These are phyloP conservation scores for Tipula helvola DNA, from an alignment of 2,888 invertebrate species.

Conservation along the genomic window DNA sequence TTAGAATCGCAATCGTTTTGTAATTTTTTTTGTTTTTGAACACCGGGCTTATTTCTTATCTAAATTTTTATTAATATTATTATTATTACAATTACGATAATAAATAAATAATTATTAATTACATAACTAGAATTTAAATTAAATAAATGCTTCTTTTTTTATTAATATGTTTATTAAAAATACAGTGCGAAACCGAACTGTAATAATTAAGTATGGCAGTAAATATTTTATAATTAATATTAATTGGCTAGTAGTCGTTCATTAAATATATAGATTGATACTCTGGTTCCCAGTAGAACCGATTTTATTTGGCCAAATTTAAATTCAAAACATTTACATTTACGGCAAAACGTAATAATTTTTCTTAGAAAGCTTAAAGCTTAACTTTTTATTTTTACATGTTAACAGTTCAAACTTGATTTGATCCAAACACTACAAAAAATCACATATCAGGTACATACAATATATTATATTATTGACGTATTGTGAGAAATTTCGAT, in stretches of 20 bases:
- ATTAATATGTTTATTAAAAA: background rate
- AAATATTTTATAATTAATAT: background rate
- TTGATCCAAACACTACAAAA: background rate
- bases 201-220: background rate
- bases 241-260: background rate
- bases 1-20: background rate
- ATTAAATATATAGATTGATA: background rate
- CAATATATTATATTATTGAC: background rate
- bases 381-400: background rate
- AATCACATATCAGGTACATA: slow-evolving; percentile 9
- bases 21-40: background rate
- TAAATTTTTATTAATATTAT: background rate
- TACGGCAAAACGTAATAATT: background rate
- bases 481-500: background rate
- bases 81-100: background rate
- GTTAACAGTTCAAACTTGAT: background rate
- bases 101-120: background rate
- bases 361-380: background rate
- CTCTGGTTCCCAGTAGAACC: background rate
- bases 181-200: background rate
- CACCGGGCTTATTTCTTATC: background rate
- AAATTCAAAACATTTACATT: background rate
- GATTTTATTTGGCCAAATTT: background rate
- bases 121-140: background rate
- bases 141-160: background rate